Percentiles rank a stretch among this genome's conserved stretches.
These are phyloP conservation scores for Lucifuga dentata DNA, from an alignment of 2,113 vertebrate species.

Conservation along the genomic window DNA sequence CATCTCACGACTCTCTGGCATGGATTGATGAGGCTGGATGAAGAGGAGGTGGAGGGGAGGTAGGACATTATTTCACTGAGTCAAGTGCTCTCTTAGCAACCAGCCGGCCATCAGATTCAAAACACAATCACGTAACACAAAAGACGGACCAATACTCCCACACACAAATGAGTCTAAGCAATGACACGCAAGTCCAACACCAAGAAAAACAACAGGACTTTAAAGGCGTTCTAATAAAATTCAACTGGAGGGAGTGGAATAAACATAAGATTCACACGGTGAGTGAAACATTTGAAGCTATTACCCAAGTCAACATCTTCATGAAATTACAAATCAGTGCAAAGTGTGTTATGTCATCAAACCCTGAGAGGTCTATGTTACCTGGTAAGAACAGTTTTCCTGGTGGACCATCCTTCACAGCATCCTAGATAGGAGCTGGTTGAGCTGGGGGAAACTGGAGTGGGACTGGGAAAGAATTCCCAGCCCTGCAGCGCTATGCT, in stretches of 20 bases:
- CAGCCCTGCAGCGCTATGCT: constrained; percentile 76
- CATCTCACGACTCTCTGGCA: constrained; percentile 40
- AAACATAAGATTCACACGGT: constrained; percentile 1
- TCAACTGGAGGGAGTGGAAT: neutral
- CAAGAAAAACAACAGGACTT: constrained; percentile 15
- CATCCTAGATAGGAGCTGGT: constrained; percentile 86
- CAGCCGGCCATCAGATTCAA: constrained; percentile 58
- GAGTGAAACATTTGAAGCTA: neutral
- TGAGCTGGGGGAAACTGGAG: constrained; percentile 52
- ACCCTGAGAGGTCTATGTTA: constrained; percentile 63
- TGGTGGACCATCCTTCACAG: constrained; percentile 95
- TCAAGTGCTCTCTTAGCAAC: constrained; percentile 77
- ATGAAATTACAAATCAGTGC: neutral
- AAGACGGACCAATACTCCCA: constrained; percentile 33
- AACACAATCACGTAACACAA: constrained; percentile 54
- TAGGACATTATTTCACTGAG: constrained; percentile 71
- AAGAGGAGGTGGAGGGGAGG: constrained; percentile 42
- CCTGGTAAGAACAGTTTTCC: constrained; percentile 95
- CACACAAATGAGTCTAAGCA: constrained; percentile 18
- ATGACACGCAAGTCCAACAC: constrained; percentile 18
- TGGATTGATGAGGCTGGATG: constrained; percentile 46
- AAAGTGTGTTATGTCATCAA: neutral
- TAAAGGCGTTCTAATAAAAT: constrained; percentile 1
- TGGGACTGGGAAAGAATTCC: constrained; percentile 60
- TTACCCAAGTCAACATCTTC: neutral